Evolutionary conservation across 2,797 vertebrate species (phyloP).

Genomic region (Ctenochaetus hawaiiensis): DNA sequence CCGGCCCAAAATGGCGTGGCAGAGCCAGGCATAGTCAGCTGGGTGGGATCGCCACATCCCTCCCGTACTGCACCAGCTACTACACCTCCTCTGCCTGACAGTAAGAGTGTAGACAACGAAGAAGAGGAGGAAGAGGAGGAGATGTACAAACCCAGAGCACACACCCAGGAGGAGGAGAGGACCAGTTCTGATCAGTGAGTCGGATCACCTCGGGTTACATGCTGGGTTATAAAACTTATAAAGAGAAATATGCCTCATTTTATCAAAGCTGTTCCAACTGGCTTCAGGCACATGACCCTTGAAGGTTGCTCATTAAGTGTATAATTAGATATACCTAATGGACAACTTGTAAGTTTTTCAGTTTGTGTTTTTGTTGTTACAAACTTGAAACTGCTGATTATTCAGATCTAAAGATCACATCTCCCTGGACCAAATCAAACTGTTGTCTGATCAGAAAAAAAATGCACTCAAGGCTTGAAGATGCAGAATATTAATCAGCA

Average conservation of each 20-base stretch:
- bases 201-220: background rate
- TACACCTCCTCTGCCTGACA: conserved; percentile 68
- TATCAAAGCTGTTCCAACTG: background rate
- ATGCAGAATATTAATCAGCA: background rate
- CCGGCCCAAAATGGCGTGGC: conserved; percentile 77
- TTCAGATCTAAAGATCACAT: background rate
- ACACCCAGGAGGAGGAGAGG: conserved; percentile 73
- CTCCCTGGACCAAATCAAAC: background rate
- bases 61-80: conserved; percentile 57
- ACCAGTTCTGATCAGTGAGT: conserved; percentile 82
- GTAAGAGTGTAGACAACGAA: conserved; percentile 82
- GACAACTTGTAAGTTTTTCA: too few relatives aligned
- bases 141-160: conserved; percentile 78
- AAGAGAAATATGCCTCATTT: background rate
- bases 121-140: conserved; percentile 85
- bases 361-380: background rate
- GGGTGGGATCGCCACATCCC: conserved; percentile 78
- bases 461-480: background rate
- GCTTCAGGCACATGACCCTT: background rate
- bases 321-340: background rate
- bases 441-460: background rate
- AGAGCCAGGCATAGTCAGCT: conserved; percentile 72
- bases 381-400: background rate
- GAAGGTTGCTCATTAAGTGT: background rate
- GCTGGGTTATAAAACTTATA: background rate